A percentile compares a stretch with the other conserved stretches of the same genome.
These are phyloP conservation scores for Ichneumoninae sp. DNA, from an alignment of 2,888 invertebrate species.

Conservation along the genomic window DNA sequence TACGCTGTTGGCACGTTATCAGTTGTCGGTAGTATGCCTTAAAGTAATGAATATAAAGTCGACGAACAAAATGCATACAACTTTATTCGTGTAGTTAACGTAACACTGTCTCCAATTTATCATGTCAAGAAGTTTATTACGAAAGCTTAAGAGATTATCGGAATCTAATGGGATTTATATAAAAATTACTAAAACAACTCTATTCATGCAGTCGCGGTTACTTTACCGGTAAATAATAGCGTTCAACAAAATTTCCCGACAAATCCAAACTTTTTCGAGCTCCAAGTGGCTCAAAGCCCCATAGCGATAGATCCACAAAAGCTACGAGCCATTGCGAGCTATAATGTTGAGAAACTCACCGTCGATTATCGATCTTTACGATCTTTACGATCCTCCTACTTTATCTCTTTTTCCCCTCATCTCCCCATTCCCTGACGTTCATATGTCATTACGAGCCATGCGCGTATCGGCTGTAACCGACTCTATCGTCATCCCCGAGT, in stretches of 20 bases:
- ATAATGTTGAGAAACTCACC: background rate
- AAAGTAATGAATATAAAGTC: background rate
- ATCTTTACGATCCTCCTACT: background rate
- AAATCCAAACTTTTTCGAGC: background rate
- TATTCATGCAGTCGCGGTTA: too few species aligned
- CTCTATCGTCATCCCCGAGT: conserved; percentile 13
- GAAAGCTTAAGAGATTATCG: too few species aligned
- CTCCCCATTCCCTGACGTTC: background rate
- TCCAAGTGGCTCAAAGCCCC: background rate
- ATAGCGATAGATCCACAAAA: background rate
- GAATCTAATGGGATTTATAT: too few species aligned
- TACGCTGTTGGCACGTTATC: background rate
- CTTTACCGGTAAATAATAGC: background rate
- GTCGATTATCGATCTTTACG: background rate
- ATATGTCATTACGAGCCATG: conserved; percentile 10
- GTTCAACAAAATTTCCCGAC: background rate
- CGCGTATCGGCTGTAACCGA: background rate
- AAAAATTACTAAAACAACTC: too few species aligned
- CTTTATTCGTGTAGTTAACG: too few species aligned
- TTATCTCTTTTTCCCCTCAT: background rate
- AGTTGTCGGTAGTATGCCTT: background rate
- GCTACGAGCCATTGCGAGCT: too few species aligned
- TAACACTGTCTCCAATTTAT: too few species aligned
- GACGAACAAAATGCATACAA: too few species aligned
- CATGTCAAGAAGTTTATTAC: too few species aligned